Percentiles rank a stretch among this genome's conserved stretches.
Conservation (phyloP, 2,888 invertebrate genomes). For the Tineola bisselliella region DNA sequence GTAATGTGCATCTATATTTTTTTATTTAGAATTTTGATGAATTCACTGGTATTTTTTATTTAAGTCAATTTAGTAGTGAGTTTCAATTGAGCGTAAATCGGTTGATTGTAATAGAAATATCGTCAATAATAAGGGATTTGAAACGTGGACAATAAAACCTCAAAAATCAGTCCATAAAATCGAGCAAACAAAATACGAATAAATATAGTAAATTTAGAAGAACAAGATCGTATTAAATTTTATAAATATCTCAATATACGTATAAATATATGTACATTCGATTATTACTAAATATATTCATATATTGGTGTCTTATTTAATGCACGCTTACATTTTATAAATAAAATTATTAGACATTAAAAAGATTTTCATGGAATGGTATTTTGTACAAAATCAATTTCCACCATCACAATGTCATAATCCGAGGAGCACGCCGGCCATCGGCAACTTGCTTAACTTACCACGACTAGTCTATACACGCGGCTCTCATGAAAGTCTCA, state of each 20-base stretch:
- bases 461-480: constrained; percentile 60
- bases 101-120: background rate
- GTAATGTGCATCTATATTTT: background rate
- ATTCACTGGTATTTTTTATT: background rate
- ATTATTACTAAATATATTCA: constrained; percentile 49
- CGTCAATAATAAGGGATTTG: background rate
- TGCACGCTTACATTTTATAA: constrained; percentile 57
- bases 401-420: constrained; percentile 44
- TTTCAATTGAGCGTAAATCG: background rate
- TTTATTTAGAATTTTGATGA: background rate
- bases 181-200: background rate
- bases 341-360: constrained; percentile 56
- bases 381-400: constrained; percentile 62
- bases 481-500: constrained; percentile 52
- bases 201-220: constrained; percentile 37
- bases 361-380: constrained; percentile 62
- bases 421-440: background rate
- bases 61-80: background rate
- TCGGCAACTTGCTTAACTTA: constrained; percentile 19
- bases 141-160: background rate
- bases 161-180: background rate
- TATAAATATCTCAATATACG: constrained; percentile 64
- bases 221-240: constrained; percentile 65
- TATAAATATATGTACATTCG: constrained; percentile 67
- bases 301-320: constrained; percentile 68